These are phyloP conservation scores for Mimumesa dahlbomi DNA, from an alignment of 2,888 invertebrate genomes.

Conservation along the genomic window DNA sequence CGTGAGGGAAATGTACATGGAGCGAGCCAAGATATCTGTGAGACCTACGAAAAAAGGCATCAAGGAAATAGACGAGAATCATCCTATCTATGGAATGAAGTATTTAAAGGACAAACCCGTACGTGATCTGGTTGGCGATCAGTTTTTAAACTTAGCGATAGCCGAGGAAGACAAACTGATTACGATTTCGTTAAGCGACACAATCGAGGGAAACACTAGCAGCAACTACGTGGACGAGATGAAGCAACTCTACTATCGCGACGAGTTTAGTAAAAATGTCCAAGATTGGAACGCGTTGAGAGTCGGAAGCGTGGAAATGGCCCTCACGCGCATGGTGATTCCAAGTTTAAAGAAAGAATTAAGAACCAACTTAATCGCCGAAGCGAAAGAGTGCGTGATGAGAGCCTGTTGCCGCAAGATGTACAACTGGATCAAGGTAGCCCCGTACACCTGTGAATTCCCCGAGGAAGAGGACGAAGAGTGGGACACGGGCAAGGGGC, in stretches of 20 bases:
- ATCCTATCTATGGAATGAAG: constrained; percentile 92
- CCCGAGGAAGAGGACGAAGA: constrained; percentile 95
- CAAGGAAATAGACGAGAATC: constrained; percentile 97
- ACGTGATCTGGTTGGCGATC: constrained; percentile 92
- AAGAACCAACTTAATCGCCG: constrained; percentile 88
- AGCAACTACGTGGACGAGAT: constrained; percentile 93
- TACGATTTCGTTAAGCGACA: constrained; percentile 87
- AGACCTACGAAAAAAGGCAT: constrained; percentile 94
- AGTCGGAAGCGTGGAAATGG: constrained; percentile 92
- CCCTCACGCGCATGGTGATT: constrained; percentile 92
- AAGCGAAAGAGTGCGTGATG: constrained; percentile 93
- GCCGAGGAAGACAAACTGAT: constrained; percentile 92
- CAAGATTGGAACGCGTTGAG: constrained; percentile 97
- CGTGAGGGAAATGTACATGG: constrained; percentile 92
- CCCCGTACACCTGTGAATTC: constrained; percentile 89
- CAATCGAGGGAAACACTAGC: constrained; percentile 89
- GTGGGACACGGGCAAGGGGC: constrained; percentile 92
- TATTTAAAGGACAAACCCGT: constrained; percentile 97
- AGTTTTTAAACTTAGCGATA: constrained; percentile 91
- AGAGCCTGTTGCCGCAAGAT: constrained; percentile 93
- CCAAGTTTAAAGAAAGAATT: constrained; percentile 95
- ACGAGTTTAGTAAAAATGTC: constrained; percentile 96
- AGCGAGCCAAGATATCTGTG: constrained; percentile 91
- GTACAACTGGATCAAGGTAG: constrained; percentile 93
- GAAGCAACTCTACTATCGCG: constrained; percentile 92